Percentiles rank a stretch among this genome's conserved stretches.
phyloP scores from a whole-genome alignment of 2,113 vertebrate genomes.

The Cisticola juncidis region DNA sequence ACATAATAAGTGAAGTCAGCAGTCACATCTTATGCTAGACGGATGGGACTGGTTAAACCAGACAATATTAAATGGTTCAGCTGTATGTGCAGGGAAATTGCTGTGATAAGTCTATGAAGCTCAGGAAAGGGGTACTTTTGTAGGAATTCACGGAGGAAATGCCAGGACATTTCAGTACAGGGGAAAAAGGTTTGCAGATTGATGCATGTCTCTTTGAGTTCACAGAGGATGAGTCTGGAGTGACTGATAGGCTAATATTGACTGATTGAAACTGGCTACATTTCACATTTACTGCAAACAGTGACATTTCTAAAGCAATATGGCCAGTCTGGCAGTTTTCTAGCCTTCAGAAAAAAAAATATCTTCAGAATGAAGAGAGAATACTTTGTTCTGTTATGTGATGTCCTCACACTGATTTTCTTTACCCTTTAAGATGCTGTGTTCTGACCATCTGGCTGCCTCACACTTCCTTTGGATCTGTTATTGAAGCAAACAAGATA shows the following conservation, averaged over 20 bases:
- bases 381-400: conserved; percentile 28
- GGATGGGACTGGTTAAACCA: neutral
- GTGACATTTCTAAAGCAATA: neutral
- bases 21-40: neutral
- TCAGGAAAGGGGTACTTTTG: neutral
- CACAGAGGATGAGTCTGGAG: neutral
- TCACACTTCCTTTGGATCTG: conserved; percentile 39
- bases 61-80: neutral
- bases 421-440: neutral
- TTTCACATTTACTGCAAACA: neutral
- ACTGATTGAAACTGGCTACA: neutral
- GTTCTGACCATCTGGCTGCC: conserved; percentile 39
- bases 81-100: neutral
- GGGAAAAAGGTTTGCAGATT: neutral
- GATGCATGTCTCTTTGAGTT: neutral
- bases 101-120: neutral
- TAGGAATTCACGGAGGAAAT: neutral
- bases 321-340: neutral
- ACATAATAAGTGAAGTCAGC: neutral
- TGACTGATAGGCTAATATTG: neutral
- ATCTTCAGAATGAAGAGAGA: neutral
- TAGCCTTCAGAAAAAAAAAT: neutral
- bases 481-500: conserved; percentile 37
- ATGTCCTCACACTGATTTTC: neutral
- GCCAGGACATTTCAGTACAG: neutral